Evolutionary conservation across 2,888 invertebrate species (phyloP), one percentile per base, ranked within the genome.

Genomic region (Pasiphila rectangulata): DNA sequence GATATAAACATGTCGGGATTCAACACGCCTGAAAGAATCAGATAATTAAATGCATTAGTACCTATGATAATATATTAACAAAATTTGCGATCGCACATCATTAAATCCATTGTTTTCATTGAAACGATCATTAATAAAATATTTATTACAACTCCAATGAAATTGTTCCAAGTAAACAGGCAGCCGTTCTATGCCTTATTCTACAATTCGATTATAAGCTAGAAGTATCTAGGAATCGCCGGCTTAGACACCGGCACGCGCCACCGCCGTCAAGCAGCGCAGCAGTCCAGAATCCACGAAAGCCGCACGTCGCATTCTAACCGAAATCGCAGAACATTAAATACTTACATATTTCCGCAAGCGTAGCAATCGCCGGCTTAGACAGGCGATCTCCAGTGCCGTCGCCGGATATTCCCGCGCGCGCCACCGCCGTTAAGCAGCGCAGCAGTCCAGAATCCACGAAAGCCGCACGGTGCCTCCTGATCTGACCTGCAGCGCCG

Each of bases 191-290:
- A n/a, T n/a, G n/a, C n/a, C n/a, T n/a, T n/a, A n/a, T n/a, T n/a
- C n/a, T n/a, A n/a, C n/a, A n/a, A n/a, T n/a, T n/a, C n/a, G n/a
- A n/a, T n/a, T n/a, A n/a, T n/a, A n/a, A n/a, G n/a, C n/a, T n/a
- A n/a, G n/a, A n/a, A n/a, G n/a, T n/a, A n/a, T n/a, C n/a, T 94
- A 17, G 97, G 97, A 45, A 98, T 90, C 64, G 96, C 96, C 6
- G 95, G 94, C 52, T 96, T 90, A 30, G 96, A 91, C 73, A 97
- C 95, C 94, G 0, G 87, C 93, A 80, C 61, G 94, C 91, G 79
- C 95, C 39, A 97, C 91, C 4, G 97, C 93, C 17, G 96, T 92
- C 46, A 98, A 83, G 56, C 96, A 95, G 50, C 95, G 91, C 34
- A 95, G 91, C 55, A 98, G 79, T 1, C 94, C 92, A 4, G 92